Evolutionary conservation across 2,888 invertebrate species (phyloP), one percentile per base, ranked within the genome.

Genomic region (Rotaria sp.): DNA sequence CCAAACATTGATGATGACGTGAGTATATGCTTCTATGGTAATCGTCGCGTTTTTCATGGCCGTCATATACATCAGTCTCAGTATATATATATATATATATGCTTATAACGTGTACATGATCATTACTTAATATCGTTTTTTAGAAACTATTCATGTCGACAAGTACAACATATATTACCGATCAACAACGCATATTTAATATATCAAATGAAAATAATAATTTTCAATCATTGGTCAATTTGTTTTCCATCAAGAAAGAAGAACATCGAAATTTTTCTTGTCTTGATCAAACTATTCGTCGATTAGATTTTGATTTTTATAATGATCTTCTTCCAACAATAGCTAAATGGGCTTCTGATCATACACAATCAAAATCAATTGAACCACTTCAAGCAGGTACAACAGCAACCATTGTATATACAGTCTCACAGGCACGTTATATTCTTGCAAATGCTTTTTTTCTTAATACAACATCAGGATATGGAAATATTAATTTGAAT

Each of bases 361-460:
- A 80, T 80, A 45, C 41, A 26, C 80, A 80, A 45, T 10, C 80
- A 45, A 80, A 80, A 26, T 45, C 13, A 7, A 45, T 80, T n/a
- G 26, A 80, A 80, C 80, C 45, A 45, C 80, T 80, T 45, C 45
- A 45, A n/a, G 80, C 80, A n/a, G 10, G 10, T 80, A 45, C 8
- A 45, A 41, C 80, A 80, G 26, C 11, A 11, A 45, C 41, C 1
- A 18, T 80, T n/a, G 45, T 45, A 24, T 80, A 80, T 45, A 80
- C 80, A 21, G n/a, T 15, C 15, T 1, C 41, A 45, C 80, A 80
- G 45, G 41, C 26, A 45, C 80, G 80, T 45, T 45, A 80, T n/a
- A 80, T 80, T 80, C 45, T 80, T 41, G 80, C 80, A 24, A 80
- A 80, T 80, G 80, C 80, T n/a, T 80, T 80, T 45, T 80, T 80